Percentiles rank a stretch among this genome's conserved stretches.
phyloP scores from a whole-genome alignment of 2,797 vertebrate genomes.

The Sphenodon punctatus region DNA sequence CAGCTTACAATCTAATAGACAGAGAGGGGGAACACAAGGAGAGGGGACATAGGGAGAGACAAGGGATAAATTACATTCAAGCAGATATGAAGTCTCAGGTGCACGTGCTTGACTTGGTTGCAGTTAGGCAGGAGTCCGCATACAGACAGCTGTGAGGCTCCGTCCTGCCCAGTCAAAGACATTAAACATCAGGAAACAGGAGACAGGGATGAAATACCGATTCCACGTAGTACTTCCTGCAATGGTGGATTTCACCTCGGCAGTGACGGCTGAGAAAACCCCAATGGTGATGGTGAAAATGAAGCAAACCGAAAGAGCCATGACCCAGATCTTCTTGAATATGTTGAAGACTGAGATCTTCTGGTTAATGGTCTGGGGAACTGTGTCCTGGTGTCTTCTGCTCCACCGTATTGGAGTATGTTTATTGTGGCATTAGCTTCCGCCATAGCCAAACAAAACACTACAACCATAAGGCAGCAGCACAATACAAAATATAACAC shows the following conservation, averaged over 20 bases:
- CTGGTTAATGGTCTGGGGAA: constrained; percentile 29
- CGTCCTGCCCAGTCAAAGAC: constrained; percentile 93
- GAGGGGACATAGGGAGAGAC: too few species aligned
- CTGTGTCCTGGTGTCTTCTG: constrained; percentile 61
- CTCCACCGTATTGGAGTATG: constrained; percentile 70
- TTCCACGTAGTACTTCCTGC: constrained; percentile 77
- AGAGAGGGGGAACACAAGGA: too few species aligned
- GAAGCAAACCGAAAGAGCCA: constrained; percentile 90
- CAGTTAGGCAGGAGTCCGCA: too few species aligned
- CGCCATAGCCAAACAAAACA: too few species aligned
- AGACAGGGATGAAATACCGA: constrained; percentile 92
- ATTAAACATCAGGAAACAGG: constrained; percentile 95
- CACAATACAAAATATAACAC: too few species aligned
- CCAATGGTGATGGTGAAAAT: constrained; percentile 94
- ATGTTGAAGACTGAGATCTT: constrained; percentile 81
- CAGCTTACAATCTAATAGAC: too few species aligned
- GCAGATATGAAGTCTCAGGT: too few species aligned
- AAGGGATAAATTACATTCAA: too few species aligned
- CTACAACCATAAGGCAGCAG: too few species aligned
- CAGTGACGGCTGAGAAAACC: constrained; percentile 87
- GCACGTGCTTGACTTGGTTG: too few species aligned
- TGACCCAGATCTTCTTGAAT: constrained; percentile 91
- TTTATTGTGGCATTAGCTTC: too few species aligned
- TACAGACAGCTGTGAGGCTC: constrained; percentile 88
- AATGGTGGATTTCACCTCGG: constrained; percentile 78